phyloP scores from a whole-genome alignment of 2,888 invertebrate genomes.

The Neoaliturus tenellus region DNA sequence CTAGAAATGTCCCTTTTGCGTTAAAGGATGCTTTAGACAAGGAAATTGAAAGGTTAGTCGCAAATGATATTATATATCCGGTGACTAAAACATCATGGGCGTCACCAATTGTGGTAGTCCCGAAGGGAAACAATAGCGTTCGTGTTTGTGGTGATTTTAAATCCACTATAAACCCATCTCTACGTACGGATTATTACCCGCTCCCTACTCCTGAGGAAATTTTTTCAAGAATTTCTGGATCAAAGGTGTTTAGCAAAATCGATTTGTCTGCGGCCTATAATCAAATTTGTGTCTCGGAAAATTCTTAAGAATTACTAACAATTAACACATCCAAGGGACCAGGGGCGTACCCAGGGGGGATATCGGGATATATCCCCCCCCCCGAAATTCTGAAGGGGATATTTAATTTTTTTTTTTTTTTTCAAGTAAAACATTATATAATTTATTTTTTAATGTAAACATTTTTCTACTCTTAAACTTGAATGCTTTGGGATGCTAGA shows the following conservation, averaged over 20 bases:
- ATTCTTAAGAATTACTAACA: neutral
- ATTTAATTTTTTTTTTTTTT: too few species aligned
- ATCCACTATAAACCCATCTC: neutral
- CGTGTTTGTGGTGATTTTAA: slow-evolving; percentile 2
- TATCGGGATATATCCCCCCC: too few species aligned
- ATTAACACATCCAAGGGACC: neutral
- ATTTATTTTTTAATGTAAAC: too few species aligned
- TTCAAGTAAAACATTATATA: too few species aligned
- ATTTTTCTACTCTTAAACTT: too few species aligned
- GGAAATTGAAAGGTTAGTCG: neutral
- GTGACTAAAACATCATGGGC: neutral
- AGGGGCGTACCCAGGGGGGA: too few species aligned
- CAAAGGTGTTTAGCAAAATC: neutral
- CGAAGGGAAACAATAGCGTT: neutral
- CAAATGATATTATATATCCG: neutral
- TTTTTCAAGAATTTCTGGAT: neutral
- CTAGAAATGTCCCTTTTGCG: neutral
- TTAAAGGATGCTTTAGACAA: neutral
- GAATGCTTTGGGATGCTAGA: too few species aligned
- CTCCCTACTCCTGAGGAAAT: neutral
- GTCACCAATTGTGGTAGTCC: neutral
- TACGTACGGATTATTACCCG: neutral
- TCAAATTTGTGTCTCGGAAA: neutral
- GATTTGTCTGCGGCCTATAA: neutral
- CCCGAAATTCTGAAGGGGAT: too few species aligned